Evolutionary conservation across 2,888 invertebrate species (phyloP).

Genomic region (Xestia c-nigrum): DNA sequence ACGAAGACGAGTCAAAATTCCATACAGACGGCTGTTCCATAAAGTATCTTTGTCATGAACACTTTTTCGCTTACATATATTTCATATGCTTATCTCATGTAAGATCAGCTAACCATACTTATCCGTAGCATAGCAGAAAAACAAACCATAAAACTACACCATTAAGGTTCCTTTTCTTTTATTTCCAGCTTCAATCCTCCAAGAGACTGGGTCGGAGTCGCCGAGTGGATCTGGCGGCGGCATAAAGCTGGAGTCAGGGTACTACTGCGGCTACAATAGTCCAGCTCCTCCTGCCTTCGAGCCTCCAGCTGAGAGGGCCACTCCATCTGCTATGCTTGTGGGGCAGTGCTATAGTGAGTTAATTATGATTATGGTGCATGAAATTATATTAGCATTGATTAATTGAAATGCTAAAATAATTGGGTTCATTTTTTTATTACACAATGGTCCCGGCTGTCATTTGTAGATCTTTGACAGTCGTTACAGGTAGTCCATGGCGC

Average conservation of each 20-base stretch:
- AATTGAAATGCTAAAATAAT: background rate
- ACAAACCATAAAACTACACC: background rate
- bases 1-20: background rate
- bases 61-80: background rate
- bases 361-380: background rate
- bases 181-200: conserved; percentile 97
- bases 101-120: background rate
- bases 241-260: conserved; percentile 88
- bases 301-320: conserved; percentile 86
- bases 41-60: too few species aligned
- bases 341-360: conserved; percentile 95
- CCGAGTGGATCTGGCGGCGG: conserved; percentile 87
- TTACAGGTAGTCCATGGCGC: too few species aligned
- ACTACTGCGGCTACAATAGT: conserved; percentile 89
- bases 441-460: too few species aligned
- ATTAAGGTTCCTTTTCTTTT: conserved; percentile 12
- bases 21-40: conserved; percentile 1
- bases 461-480: too few species aligned
- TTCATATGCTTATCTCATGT: background rate
- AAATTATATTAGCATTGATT: background rate
- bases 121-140: conserved; percentile 6
- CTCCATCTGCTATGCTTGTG: conserved; percentile 93
- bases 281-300: conserved; percentile 87
- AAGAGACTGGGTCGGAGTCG: conserved; percentile 95
- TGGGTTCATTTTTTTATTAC: too few species aligned